Percentiles rank a stretch among this genome's conserved stretches.
phyloP scores from a whole-genome alignment of 2,113 vertebrate genomes.

The Meriones unguiculatus region DNA sequence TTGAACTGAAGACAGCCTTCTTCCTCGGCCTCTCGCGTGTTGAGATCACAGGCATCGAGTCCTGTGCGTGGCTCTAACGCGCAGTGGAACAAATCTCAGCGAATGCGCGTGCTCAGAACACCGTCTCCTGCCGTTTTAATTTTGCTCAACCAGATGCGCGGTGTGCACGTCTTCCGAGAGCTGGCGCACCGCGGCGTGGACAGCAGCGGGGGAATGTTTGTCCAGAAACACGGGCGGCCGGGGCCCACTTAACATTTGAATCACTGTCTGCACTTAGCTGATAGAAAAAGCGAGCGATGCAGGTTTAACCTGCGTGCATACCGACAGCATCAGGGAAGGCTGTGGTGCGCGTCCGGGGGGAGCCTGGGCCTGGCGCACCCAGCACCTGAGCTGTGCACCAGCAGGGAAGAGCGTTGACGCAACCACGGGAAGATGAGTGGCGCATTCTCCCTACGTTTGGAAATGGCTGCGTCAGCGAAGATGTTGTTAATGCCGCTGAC shows the following conservation, averaged over 20 bases:
- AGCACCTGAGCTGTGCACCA: not conserved
- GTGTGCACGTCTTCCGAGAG: not conserved
- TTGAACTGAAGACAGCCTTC: not conserved
- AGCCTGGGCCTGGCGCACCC: not conserved
- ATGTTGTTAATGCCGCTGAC: not conserved
- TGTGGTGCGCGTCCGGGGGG: not conserved
- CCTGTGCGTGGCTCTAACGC: not conserved
- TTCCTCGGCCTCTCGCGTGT: not conserved
- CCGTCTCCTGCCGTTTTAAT: not conserved
- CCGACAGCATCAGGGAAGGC: not conserved
- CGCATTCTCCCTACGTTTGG: not conserved
- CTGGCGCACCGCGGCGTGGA: not conserved
- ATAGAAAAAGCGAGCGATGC: not conserved
- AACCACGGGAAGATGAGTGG: not conserved
- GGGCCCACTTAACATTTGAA: not conserved
- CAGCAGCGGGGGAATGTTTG: not conserved
- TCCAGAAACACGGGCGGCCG: not conserved
- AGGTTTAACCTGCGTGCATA: not conserved
- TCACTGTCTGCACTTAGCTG: not conserved
- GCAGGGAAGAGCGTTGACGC: too few relatives aligned
- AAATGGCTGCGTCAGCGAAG: slow-evolving; percentile 1
- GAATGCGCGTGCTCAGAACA: too few relatives aligned
- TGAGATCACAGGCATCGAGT: not conserved
- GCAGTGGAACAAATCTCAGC: not conserved
- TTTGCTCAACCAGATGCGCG: not conserved